These are phyloP conservation scores for Halotydeus destructor DNA, from an alignment of 1,140 invertebrate genomes.

Conservation along the genomic window DNA sequence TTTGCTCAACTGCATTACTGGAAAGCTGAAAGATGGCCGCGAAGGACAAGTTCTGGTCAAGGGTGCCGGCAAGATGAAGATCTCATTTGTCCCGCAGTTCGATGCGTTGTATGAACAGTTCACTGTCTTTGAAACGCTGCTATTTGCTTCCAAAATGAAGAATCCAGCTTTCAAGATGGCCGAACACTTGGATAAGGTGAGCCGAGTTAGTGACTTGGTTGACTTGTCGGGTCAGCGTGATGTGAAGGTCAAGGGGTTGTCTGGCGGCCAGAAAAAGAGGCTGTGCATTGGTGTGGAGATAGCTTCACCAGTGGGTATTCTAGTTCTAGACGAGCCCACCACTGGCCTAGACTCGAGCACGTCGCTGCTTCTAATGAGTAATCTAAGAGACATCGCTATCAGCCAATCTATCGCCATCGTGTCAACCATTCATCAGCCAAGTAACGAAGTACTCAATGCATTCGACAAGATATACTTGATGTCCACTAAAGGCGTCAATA, in stretches of 20 bases:
- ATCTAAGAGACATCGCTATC: too few relatives aligned
- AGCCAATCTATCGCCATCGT: too few relatives aligned
- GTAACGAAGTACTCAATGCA: not conserved
- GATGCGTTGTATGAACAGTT: constrained; percentile 69
- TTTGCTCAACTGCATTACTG: too few relatives aligned
- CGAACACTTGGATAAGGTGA: too few relatives aligned
- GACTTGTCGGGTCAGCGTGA: too few relatives aligned
- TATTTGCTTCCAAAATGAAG: constrained; percentile 75
- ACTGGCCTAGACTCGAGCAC: constrained; percentile 55
- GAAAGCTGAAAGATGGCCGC: too few relatives aligned
- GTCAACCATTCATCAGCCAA: constrained; percentile 41
- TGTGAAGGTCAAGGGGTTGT: too few relatives aligned
- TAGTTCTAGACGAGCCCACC: constrained; percentile 94
- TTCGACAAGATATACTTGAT: constrained; percentile 10
- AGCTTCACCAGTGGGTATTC: constrained; percentile 81
- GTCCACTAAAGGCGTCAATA: constrained; percentile 2
- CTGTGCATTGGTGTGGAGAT: constrained; percentile 79
- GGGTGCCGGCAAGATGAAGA: too few relatives aligned
- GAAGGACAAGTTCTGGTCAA: too few relatives aligned
- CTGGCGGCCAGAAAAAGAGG: constrained; percentile 76
- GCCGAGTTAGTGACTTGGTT: too few relatives aligned
- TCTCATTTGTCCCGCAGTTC: constrained; percentile 37
- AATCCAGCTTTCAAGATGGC: too few relatives aligned
- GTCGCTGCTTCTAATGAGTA: too few relatives aligned
- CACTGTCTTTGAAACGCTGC: constrained; percentile 70